Evolutionary conservation across 2,797 vertebrate genomes (phyloP), one percentile per base, ranked within the genome.

Genomic region (Phaenicophaeus curvirostris): DNA sequence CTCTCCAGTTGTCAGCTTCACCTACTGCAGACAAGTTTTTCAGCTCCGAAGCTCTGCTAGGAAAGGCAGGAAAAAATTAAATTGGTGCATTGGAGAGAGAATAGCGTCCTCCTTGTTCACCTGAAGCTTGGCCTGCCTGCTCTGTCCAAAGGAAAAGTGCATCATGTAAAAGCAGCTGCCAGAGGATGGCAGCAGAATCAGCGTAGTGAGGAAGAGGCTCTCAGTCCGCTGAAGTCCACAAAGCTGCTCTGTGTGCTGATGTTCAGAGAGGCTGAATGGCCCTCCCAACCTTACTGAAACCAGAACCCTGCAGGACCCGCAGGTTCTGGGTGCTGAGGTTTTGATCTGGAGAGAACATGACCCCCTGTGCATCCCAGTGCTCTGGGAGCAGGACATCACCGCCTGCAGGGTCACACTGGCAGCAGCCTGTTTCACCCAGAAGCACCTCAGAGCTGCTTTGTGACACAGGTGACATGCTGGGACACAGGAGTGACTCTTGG

Each of bases 121-220:
- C 41, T 9, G 13, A 14, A 54, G 28, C 31, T 42, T 39, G 31
- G 11, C n/a, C n/a, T 33, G 62, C 42, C 17, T 42, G 42, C 9
- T 20, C 15, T 33, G 44, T 37, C 76, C 63, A 46, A n/a, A 31
- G 39, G 33, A 58, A 58, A 39, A 76, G 30, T 1, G 28, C 5
- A 5, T 39, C 6, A 2, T 3, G 16, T 16, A n/a, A 80, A 73
- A 65, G 35, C 65, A 57, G 33, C 37, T 73, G 71, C 81, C 80
- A 91, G 85, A 86, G 69, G 73, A 76, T 88, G 87, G 73, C 92
- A 90, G 66, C 16, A 90, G 75, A 85, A 86, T 7, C 76, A 67
- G 76, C 23, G 2, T 1, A 44, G 66, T 50, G 41, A 80, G 28
- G 50, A 66, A 72, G 51, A 48, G 80, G 58, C 33, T 62, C 35